These are phyloP conservation scores for Pangasianodon gigas DNA, from an alignment of 2,113 vertebrate genomes.

Conservation along the genomic window DNA sequence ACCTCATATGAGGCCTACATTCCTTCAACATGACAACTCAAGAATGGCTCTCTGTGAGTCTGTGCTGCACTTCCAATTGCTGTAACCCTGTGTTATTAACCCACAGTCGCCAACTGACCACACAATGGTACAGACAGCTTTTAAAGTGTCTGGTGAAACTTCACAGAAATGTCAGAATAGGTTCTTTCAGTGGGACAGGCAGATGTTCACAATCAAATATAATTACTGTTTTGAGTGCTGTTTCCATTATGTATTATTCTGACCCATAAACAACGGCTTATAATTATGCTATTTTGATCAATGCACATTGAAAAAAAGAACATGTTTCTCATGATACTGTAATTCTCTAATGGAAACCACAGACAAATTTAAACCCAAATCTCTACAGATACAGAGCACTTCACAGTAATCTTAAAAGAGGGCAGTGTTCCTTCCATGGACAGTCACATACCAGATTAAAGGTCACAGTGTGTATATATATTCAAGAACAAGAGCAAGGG, in stretches of 20 bases:
- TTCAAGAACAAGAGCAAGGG: background rate
- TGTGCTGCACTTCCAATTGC: slow-evolving; percentile 57
- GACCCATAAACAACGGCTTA: background rate
- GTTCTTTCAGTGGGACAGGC: background rate
- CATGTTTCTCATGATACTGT: background rate
- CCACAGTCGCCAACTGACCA: slow-evolving; percentile 51
- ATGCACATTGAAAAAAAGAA: background rate
- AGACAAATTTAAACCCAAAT: background rate
- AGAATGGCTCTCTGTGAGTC: slow-evolving; percentile 61
- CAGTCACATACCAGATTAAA: background rate
- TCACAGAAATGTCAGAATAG: background rate
- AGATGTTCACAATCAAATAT: background rate
- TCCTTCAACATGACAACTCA: slow-evolving; percentile 59
- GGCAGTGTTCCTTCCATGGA: background rate
- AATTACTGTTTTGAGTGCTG: background rate
- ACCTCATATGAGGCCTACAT: slow-evolving; percentile 55
- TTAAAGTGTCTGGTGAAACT: slow-evolving; percentile 5
- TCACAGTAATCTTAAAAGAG: slow-evolving; percentile 2
- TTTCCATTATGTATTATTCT: background rate
- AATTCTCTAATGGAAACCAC: background rate
- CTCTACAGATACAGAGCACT: background rate
- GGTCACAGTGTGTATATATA: background rate
- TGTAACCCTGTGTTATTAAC: slow-evolving; percentile 51
- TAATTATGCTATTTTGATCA: background rate
- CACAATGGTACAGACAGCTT: slow-evolving; percentile 21